Evolutionary conservation across 1,140 invertebrate genomes (phyloP).

Genomic region (Heliconius eleuchia): DNA sequence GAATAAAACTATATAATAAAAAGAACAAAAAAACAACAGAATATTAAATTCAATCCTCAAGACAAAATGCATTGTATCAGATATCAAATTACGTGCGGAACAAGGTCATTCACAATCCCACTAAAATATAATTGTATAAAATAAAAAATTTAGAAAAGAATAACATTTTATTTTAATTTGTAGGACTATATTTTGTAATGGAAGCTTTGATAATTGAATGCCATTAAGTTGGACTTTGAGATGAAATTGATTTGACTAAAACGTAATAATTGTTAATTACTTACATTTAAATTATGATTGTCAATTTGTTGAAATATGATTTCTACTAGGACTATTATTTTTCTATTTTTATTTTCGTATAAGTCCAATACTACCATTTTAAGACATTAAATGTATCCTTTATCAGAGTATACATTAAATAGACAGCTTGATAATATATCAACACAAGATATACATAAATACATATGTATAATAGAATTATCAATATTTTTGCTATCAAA

Average conservation of each 20-base stretch:
- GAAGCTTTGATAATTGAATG: no score
- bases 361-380: no score
- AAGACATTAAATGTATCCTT: not conserved
- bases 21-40: not conserved
- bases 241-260: no score
- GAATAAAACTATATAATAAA: not conserved
- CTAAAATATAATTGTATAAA: not conserved
- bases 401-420: not conserved
- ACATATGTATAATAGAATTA: not conserved
- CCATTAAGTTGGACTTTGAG: no score
- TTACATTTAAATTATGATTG: no score
- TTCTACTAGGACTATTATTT: no score
- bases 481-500: not conserved
- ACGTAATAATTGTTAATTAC: no score
- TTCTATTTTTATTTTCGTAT: no score
- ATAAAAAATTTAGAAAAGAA: no score
- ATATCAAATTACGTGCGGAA: not conserved
- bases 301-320: no score
- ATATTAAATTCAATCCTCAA: not conserved
- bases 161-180: no score
- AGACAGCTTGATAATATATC: conserved; percentile 6
- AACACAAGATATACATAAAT: not conserved
- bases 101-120: not conserved
- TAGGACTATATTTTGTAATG: no score
- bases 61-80: not conserved